phyloP scores from a whole-genome alignment of 1,140 invertebrate genomes.

The Philotrypesis tridentata region DNA sequence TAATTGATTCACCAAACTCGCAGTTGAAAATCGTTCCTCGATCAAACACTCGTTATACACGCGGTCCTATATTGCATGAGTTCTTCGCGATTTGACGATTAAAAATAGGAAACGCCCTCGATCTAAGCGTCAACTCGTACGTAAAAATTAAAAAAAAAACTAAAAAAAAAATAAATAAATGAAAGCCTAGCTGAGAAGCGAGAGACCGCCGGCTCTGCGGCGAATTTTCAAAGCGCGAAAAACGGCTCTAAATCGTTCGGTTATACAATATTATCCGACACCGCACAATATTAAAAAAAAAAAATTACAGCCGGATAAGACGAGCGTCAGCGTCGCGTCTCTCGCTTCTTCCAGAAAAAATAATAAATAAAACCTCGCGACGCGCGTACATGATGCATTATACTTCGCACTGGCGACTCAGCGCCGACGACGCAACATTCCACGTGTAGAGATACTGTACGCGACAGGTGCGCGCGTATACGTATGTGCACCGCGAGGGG shows the following conservation, averaged over 20 bases:
- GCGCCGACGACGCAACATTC: constrained; percentile 40
- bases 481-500: no score
- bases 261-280: not conserved
- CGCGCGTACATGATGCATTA: constrained; percentile 31
- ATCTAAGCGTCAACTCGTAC: not conserved
- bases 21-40: constrained; percentile 39
- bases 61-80: not conserved
- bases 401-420: not conserved
- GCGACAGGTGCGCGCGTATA: not conserved
- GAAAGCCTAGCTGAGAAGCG: constrained; percentile 17
- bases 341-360: not conserved
- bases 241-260: not conserved
- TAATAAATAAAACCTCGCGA: constrained; percentile 17
- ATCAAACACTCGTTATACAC: constrained; percentile 31
- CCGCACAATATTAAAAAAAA: no score
- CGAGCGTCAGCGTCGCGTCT: not conserved
- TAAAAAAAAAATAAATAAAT: constrained; percentile 8
- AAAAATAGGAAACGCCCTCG: not conserved
- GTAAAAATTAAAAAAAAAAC: not conserved
- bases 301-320: not conserved
- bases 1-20: constrained; percentile 10
- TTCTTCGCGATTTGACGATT: constrained; percentile 9
- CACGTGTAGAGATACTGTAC: constrained; percentile 27
- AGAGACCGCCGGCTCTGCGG: not conserved
- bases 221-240: not conserved